Evolutionary conservation across 2,888 invertebrate species (phyloP).

Genomic region (Cryptocheilus praepositus): DNA sequence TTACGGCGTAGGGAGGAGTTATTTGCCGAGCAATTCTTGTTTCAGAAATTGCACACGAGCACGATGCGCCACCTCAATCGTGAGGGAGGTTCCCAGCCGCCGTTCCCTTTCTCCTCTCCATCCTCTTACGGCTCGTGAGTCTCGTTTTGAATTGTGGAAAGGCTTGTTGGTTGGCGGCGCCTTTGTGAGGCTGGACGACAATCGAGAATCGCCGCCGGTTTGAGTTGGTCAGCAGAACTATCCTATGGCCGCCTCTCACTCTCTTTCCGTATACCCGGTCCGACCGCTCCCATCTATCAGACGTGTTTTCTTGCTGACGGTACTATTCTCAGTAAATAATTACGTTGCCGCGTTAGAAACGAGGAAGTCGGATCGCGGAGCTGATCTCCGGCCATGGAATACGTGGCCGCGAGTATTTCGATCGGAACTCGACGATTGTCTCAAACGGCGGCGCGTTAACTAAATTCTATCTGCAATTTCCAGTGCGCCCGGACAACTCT

Average conservation of each 20-base stretch:
- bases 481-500: too few species aligned
- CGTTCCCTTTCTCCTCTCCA: slow-evolving; percentile 1
- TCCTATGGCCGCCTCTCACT: background rate
- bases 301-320: too few species aligned
- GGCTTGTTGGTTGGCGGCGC: slow-evolving; percentile 19
- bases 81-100: background rate
- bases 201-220: slow-evolving; percentile 14
- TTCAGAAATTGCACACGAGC: slow-evolving; percentile 25
- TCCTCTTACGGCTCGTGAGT: slow-evolving; percentile 11
- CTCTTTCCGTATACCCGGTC: background rate
- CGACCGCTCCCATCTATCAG: too few species aligned
- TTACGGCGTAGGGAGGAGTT: slow-evolving; percentile 22
- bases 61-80: background rate
- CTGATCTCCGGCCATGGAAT: too few species aligned
- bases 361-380: too few species aligned
- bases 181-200: slow-evolving; percentile 32
- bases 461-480: too few species aligned
- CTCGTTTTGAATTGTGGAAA: slow-evolving; percentile 23
- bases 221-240: background rate
- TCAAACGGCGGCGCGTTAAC: too few species aligned
- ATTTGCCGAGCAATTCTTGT: slow-evolving; percentile 35
- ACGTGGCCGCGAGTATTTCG: too few species aligned
- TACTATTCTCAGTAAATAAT: too few species aligned
- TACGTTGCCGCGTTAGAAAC: too few species aligned
- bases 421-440: too few species aligned